phyloP scores from a whole-genome alignment of 2,797 vertebrate genomes.

The Neostethus bicornis region DNA sequence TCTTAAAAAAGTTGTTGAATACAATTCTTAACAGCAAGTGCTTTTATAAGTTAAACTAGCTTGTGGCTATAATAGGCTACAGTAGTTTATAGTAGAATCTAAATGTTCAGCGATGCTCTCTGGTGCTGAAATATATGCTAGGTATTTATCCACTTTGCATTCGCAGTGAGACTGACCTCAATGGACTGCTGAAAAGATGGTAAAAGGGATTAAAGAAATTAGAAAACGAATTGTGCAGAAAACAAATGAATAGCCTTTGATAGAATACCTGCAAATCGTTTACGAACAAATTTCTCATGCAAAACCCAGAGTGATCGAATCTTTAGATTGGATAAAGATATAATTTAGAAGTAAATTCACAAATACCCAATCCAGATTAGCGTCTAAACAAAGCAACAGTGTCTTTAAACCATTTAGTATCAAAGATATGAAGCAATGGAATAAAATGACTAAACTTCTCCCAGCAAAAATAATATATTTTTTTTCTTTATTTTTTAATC shows the following conservation, averaged over 20 bases:
- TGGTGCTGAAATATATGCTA: conserved; percentile 72
- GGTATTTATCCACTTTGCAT: conserved; percentile 13
- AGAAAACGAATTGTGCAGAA: conserved; percentile 15
- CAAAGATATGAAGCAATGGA: conserved; percentile 1
- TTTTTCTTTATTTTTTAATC: conserved; percentile 49
- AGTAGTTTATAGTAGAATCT: conserved; percentile 74
- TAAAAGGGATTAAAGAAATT: neutral
- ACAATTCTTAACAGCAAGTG: conserved; percentile 77
- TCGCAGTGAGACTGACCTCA: conserved; percentile 14
- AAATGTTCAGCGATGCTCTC: conserved; percentile 66
- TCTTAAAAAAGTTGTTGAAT: conserved; percentile 72
- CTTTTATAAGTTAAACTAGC: conserved; percentile 78
- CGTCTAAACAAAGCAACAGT: conserved; percentile 11
- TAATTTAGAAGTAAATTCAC: conserved; percentile 16
- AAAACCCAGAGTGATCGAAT: conserved; percentile 15
- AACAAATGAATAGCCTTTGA: conserved; percentile 13
- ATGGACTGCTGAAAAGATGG: conserved; percentile 27
- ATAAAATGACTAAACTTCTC: conserved; percentile 4
- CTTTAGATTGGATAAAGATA: conserved; percentile 6
- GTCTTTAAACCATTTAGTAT: conserved; percentile 5
- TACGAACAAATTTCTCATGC: conserved; percentile 10
- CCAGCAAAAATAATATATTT: conserved; percentile 26
- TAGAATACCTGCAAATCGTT: conserved; percentile 10
- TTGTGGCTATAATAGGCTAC: conserved; percentile 78
- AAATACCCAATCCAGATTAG: conserved; percentile 1